Evolutionary conservation across 2,797 vertebrate species (phyloP).

Genomic region (Vireo griseus): DNA sequence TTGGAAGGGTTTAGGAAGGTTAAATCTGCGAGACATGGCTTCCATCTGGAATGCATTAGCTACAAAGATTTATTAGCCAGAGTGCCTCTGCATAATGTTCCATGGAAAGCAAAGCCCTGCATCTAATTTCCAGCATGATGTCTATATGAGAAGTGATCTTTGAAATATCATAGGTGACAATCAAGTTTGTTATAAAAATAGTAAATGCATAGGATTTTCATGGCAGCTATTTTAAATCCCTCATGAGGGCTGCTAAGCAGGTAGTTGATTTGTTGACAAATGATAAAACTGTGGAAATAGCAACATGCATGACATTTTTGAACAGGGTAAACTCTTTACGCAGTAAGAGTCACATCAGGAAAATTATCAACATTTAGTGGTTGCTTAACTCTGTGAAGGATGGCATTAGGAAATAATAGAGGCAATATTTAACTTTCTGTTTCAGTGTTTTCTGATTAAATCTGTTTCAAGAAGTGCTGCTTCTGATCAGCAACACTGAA

Average conservation of each 20-base stretch:
- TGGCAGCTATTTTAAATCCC: slow-evolving; percentile 75
- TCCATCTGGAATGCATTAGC: slow-evolving; percentile 94
- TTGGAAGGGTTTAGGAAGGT: slow-evolving; percentile 90
- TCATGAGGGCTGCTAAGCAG: slow-evolving; percentile 74
- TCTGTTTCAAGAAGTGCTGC: slow-evolving; percentile 42
- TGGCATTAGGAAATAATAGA: slow-evolving; percentile 54
- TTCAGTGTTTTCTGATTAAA: slow-evolving; percentile 56
- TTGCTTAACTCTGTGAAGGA: slow-evolving; percentile 63
- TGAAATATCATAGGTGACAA: slow-evolving; percentile 83
- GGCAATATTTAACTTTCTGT: slow-evolving; percentile 38
- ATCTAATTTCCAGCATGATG: slow-evolving; percentile 83
- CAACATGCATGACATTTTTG: slow-evolving; percentile 73
- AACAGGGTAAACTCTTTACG: slow-evolving; percentile 51
- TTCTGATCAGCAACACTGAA: slow-evolving; percentile 35
- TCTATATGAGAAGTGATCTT: slow-evolving; percentile 81
- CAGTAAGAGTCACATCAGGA: slow-evolving; percentile 55
- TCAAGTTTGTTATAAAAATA: slow-evolving; percentile 78
- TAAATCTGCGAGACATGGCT: slow-evolving; percentile 87
- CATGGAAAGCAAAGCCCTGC: slow-evolving; percentile 79
- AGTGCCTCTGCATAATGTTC: slow-evolving; percentile 86
- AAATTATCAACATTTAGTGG: slow-evolving; percentile 67
- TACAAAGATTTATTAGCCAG: slow-evolving; percentile 89
- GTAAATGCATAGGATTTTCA: slow-evolving; percentile 75
- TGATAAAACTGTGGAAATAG: slow-evolving; percentile 72
- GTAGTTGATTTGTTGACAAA: slow-evolving; percentile 81